Evolutionary conservation across 2,113 vertebrate species (phyloP).

Genomic region (Eubucco bourcierii): DNA sequence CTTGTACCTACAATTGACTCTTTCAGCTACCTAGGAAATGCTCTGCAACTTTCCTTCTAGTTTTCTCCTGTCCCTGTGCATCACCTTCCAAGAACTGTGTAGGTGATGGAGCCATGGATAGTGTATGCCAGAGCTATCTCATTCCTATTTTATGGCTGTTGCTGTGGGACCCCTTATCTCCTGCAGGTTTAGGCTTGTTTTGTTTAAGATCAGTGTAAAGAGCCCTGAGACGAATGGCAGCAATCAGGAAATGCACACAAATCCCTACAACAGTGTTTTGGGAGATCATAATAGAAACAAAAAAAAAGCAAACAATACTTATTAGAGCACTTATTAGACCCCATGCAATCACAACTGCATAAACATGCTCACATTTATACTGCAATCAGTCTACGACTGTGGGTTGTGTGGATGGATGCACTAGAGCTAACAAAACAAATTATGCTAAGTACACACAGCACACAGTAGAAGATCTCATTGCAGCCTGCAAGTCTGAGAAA

Average conservation of each 20-base stretch:
- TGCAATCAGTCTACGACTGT: neutral
- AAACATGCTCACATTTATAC: neutral
- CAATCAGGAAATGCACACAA: neutral
- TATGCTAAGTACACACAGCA: neutral
- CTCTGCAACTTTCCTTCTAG: neutral
- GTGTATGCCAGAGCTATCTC: rapidly evolving
- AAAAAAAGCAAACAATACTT: neutral
- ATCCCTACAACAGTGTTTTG: neutral
- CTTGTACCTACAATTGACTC: neutral
- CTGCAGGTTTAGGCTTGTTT: neutral
- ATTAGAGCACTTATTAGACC: neutral
- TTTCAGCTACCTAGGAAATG: neutral
- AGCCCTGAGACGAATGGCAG: neutral
- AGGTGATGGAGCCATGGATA: neutral
- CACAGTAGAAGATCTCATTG: neutral
- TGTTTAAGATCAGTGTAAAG: neutral
- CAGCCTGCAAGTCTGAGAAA: neutral
- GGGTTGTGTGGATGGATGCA: neutral
- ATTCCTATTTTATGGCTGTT: neutral
- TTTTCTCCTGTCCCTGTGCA: neutral
- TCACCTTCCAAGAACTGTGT: neutral
- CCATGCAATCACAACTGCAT: neutral
- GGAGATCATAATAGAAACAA: neutral
- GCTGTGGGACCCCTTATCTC: no score
- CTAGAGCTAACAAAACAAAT: neutral